Evolutionary conservation across 2,113 vertebrate genomes (phyloP).

Genomic region (Halcyon senegalensis): DNA sequence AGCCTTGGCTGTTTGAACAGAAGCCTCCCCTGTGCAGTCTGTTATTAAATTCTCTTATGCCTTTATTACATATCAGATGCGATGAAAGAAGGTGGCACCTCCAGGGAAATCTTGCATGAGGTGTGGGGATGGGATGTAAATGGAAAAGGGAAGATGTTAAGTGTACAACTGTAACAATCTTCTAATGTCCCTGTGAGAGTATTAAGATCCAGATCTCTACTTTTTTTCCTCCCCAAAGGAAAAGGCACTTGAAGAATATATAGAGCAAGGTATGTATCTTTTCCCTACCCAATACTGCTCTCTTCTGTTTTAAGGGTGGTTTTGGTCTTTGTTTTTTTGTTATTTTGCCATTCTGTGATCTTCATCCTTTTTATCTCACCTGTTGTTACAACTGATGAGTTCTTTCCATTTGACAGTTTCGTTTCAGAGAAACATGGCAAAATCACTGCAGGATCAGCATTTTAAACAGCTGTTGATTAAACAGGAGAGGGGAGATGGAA

Average conservation of each 20-base stretch:
- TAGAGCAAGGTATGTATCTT: not conserved
- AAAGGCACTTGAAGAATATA: not conserved
- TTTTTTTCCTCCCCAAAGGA: not conserved
- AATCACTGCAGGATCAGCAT: not conserved
- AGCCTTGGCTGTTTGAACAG: not conserved
- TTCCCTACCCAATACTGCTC: not conserved
- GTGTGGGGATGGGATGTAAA: not conserved
- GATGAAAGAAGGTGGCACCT: constrained; percentile 17
- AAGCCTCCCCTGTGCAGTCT: constrained; percentile 7
- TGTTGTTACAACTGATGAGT: not conserved
- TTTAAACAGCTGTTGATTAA: not conserved
- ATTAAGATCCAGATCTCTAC: not conserved
- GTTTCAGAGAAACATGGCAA: constrained; percentile 33
- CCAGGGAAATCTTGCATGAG: constrained; percentile 12
- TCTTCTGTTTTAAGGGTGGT: not conserved
- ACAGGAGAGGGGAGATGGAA: not conserved
- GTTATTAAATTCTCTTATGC: constrained; percentile 45
- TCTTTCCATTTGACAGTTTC: not conserved
- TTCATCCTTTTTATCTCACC: not conserved
- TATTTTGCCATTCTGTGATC: not conserved
- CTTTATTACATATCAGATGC: constrained; percentile 42
- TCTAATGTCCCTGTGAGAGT: not conserved
- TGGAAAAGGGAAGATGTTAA: not conserved
- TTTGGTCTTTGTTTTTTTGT: not conserved
- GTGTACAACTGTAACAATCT: not conserved